These are phyloP conservation scores for Acrocephalus scirpaceus DNA, from an alignment of 2,797 vertebrate species.

Conservation along the genomic window DNA sequence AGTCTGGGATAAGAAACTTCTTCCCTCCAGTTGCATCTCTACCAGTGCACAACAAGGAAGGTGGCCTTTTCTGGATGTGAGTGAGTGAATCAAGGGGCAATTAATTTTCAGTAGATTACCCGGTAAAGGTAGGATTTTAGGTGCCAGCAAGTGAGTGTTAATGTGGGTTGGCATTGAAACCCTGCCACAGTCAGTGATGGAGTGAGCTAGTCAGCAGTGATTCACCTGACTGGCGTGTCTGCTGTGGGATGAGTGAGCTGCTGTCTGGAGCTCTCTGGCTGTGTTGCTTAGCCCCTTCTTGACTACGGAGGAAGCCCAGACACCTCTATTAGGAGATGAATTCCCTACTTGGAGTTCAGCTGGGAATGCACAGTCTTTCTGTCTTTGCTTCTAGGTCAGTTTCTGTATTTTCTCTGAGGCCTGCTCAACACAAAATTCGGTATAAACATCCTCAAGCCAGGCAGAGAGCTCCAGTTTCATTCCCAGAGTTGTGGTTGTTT, in stretches of 20 bases:
- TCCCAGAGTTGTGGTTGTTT: not conserved
- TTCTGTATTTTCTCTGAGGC: not conserved
- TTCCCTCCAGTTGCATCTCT: not conserved
- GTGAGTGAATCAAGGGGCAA: not conserved
- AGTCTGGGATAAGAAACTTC: not conserved
- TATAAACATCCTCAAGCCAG: not conserved
- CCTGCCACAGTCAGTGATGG: not conserved
- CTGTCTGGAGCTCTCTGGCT: not conserved
- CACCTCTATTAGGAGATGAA: not conserved
- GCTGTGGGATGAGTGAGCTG: not conserved
- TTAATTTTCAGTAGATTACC: not conserved
- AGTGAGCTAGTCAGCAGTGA: not conserved
- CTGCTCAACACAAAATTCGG: not conserved
- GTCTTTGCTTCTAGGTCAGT: not conserved
- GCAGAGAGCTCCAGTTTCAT: not conserved
- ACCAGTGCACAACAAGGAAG: not conserved
- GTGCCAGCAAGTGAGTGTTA: not conserved
- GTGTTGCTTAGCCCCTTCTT: not conserved
- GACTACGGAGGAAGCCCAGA: not conserved
- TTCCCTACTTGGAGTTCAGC: not conserved
- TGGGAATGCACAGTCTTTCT: not conserved
- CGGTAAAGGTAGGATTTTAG: not conserved
- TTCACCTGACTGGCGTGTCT: not conserved
- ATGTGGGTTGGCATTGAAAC: not conserved
- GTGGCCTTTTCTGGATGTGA: not conserved